These are phyloP conservation scores for Eubasilissa regina DNA, from an alignment of 1,140 invertebrate genomes.

Conservation along the genomic window DNA sequence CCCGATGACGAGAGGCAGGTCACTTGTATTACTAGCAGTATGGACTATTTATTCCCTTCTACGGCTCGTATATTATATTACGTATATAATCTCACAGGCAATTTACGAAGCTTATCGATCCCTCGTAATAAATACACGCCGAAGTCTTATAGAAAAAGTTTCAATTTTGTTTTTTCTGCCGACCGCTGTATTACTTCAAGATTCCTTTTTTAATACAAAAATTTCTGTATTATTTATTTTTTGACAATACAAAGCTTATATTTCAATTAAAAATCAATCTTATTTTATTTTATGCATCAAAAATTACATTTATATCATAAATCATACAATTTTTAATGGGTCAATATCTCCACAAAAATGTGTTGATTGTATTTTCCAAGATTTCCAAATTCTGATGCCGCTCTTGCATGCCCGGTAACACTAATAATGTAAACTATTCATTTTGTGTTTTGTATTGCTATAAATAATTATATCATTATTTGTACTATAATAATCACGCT, in stretches of 20 bases:
- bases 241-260: background rate
- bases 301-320: background rate
- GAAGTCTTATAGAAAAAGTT: background rate
- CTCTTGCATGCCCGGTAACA: no score
- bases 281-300: background rate
- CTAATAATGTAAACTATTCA: no score
- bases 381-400: no score
- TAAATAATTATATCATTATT: no score
- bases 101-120: conserved; percentile 14
- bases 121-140: background rate
- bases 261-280: background rate
- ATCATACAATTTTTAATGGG: no score
- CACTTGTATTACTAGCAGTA: conserved; percentile 36
- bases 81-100: conserved; percentile 17
- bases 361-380: no score
- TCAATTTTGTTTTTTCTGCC: background rate
- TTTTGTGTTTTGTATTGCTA: no score
- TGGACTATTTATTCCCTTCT: conserved; percentile 3
- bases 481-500: no score
- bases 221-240: background rate
- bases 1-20: conserved; percentile 13
- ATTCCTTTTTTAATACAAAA: background rate
- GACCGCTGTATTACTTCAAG: background rate
- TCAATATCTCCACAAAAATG: no score
- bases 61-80: background rate